These are phyloP conservation scores for Rachycentron canadum DNA, from an alignment of 2,797 vertebrate species.

Conservation along the genomic window DNA sequence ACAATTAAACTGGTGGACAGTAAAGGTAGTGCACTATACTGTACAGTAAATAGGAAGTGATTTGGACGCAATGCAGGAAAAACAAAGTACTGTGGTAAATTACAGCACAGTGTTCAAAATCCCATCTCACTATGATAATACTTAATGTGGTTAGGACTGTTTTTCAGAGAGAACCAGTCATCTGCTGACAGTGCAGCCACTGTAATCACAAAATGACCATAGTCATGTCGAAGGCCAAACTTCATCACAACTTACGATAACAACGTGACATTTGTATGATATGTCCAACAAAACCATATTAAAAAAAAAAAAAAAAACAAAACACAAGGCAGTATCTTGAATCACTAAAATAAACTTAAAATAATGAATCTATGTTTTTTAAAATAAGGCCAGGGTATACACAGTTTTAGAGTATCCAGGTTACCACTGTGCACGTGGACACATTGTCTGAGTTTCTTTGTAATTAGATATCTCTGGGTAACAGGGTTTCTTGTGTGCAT, in stretches of 20 bases:
- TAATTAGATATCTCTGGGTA: constrained; percentile 5
- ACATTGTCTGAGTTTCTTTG: background rate
- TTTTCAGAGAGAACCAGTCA: background rate
- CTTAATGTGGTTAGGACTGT: background rate
- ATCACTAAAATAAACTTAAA: background rate
- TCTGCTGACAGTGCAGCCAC: background rate
- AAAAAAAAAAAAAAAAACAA: background rate
- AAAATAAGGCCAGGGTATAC: background rate
- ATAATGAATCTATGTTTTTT: background rate
- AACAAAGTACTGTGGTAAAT: background rate
- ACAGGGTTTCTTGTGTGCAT: constrained; percentile 15
- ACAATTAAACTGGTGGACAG: too few species aligned
- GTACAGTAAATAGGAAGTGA: too few species aligned
- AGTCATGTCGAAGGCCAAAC: background rate
- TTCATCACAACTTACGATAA: background rate
- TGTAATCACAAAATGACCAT: background rate
- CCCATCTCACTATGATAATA: background rate
- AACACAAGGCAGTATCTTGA: background rate
- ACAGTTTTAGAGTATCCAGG: background rate
- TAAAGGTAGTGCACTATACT: too few species aligned
- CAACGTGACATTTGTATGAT: background rate
- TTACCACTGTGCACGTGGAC: background rate
- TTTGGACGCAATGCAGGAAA: too few species aligned
- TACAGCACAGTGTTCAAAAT: background rate
- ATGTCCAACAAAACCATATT: background rate